Conservation (phyloP, 1,140 invertebrate species). For the Temnothorax nylanderi region DNA sequence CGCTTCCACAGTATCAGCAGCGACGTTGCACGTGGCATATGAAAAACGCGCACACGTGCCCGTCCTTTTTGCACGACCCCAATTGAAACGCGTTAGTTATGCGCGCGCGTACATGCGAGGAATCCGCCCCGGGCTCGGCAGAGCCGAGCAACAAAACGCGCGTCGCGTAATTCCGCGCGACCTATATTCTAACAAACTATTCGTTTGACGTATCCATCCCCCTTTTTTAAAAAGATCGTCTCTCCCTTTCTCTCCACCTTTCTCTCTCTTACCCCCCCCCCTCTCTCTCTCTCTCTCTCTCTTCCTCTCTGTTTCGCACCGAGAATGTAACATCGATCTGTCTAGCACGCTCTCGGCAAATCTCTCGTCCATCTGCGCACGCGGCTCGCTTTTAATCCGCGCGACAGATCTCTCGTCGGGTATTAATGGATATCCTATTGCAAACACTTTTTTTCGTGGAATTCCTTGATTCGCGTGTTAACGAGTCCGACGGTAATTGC, state of each 20-base stretch:
- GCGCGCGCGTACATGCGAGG: neutral
- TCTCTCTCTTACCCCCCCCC: neutral
- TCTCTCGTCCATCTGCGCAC: slow-evolving; percentile 33
- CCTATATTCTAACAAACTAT: slow-evolving; percentile 74
- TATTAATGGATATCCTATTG: slow-evolving; percentile 38
- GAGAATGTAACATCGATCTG: slow-evolving; percentile 44
- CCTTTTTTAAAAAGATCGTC: slow-evolving; percentile 57
- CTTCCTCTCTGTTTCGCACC: neutral
- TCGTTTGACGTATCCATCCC: slow-evolving; percentile 58
- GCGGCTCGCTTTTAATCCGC: slow-evolving; percentile 32
- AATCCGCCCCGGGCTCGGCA: slow-evolving; percentile 29
- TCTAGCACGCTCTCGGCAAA: slow-evolving; percentile 15
- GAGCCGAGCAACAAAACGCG: slow-evolving; percentile 64
- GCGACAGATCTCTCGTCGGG: slow-evolving; percentile 17
- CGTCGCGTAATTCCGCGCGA: slow-evolving; percentile 71
- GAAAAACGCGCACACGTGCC: slow-evolving; percentile 32
- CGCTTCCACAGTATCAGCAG: neutral
- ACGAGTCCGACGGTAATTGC: slow-evolving; percentile 3
- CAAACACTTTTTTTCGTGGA: neutral
- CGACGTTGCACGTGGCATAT: slow-evolving; percentile 20
- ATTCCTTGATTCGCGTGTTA: slow-evolving; percentile 19
- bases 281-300: neutral
- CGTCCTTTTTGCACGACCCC: slow-evolving; percentile 12
- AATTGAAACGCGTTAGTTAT: slow-evolving; percentile 58
- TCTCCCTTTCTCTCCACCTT: slow-evolving; percentile 2